Evolutionary conservation across 2,113 vertebrate species (phyloP).

Genomic region (Myrmophylax atrothorax): DNA sequence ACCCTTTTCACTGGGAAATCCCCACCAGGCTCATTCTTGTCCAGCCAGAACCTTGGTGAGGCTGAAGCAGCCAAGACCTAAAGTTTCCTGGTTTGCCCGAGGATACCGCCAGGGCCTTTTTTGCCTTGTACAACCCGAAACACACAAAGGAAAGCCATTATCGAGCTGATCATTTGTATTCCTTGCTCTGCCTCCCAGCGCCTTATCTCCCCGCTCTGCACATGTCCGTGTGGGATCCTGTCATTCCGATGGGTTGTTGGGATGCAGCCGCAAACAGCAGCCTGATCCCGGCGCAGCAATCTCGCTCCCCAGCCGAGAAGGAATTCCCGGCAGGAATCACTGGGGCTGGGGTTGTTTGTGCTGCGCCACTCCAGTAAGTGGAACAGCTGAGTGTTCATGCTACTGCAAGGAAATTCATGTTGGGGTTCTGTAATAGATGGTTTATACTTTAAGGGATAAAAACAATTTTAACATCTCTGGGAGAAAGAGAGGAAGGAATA

Average conservation of each 20-base stretch:
- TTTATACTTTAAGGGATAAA: slow-evolving; percentile 66
- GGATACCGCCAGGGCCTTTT: neutral
- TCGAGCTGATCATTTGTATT: neutral
- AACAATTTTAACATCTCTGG: slow-evolving; percentile 20
- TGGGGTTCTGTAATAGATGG: slow-evolving; percentile 73
- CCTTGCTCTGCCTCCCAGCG: neutral
- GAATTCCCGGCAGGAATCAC: slow-evolving; percentile 69
- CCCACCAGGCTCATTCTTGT: neutral
- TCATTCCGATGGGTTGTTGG: slow-evolving; percentile 48
- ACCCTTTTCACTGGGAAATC: neutral
- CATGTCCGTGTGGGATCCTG: slow-evolving; percentile 57
- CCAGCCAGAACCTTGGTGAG: neutral
- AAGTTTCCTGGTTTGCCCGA: neutral
- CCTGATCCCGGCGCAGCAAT: slow-evolving; percentile 68
- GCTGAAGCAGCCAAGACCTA: neutral
- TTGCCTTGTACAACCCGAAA: neutral
- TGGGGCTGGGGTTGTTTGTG: slow-evolving; percentile 75
- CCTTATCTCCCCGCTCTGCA: neutral
- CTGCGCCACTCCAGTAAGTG: slow-evolving; percentile 71
- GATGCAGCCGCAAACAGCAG: slow-evolving; percentile 63
- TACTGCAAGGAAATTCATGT: slow-evolving; percentile 74
- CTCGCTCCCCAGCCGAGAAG: slow-evolving; percentile 57
- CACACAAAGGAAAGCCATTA: neutral
- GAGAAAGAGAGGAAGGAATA: neutral
- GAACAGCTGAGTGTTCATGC: slow-evolving; percentile 80